Evolutionary conservation across 2,888 invertebrate species (phyloP).

Genomic region (Oasisia sp.): DNA sequence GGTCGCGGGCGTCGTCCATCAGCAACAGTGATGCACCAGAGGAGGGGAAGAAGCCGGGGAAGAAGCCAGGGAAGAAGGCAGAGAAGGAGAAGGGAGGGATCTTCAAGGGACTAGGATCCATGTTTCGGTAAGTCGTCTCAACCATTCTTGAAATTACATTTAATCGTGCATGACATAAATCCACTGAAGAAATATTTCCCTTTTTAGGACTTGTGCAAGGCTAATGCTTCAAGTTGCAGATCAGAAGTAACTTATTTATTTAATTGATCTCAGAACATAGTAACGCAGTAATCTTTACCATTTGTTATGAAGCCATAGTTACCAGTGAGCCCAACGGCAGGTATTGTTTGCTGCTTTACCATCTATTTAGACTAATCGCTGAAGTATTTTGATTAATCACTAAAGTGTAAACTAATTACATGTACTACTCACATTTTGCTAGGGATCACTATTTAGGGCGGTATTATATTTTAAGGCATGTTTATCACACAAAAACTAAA

Average conservation of each 20-base stretch:
- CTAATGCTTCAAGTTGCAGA: constrained; percentile 37
- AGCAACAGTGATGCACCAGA: constrained; percentile 39
- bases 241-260: constrained; percentile 34
- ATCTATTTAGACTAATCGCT: too few relatives aligned
- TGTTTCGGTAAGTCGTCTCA: constrained; percentile 74
- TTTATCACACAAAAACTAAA: too few relatives aligned
- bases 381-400: not conserved
- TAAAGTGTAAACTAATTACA: not conserved
- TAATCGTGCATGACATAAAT: not conserved
- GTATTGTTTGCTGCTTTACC: too few relatives aligned
- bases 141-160: not conserved
- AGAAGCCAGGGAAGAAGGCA: constrained; percentile 51
- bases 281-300: not conserved
- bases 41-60: constrained; percentile 47
- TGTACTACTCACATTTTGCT: too few relatives aligned
- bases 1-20: constrained; percentile 57
- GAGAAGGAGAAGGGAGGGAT: constrained; percentile 69
- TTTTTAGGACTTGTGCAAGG: constrained; percentile 20
- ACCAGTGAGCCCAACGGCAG: too few relatives aligned
- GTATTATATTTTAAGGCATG: too few relatives aligned
- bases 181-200: constrained; percentile 26
- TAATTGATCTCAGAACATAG: not conserved
- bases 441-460: too few relatives aligned
- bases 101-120: constrained; percentile 73
- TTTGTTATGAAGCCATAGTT: not conserved